phyloP scores from a whole-genome alignment of 1,140 invertebrate species.

The Drosophila nigromelanica region DNA sequence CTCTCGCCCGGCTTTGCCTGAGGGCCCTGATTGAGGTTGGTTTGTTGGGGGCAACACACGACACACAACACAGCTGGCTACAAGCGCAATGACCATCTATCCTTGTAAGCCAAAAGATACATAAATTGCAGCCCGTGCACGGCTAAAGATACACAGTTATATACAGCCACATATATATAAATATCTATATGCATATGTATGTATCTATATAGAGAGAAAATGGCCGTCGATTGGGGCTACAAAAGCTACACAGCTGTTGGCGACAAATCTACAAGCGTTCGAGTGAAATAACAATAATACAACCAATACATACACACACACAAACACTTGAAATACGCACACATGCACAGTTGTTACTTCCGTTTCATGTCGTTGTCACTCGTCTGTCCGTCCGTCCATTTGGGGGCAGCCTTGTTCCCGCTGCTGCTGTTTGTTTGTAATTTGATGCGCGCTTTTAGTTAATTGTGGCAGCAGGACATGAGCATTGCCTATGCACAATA shows the following conservation, averaged over 20 bases:
- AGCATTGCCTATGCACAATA: slow-evolving; percentile 68
- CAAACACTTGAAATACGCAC: slow-evolving; percentile 15
- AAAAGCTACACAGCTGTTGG: slow-evolving; percentile 77
- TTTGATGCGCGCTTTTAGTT: slow-evolving; percentile 82
- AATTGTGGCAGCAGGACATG: slow-evolving; percentile 81
- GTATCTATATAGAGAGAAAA: slow-evolving; percentile 21
- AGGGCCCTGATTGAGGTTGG: slow-evolving; percentile 45
- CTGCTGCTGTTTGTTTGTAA: slow-evolving; percentile 71
- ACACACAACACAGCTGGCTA: slow-evolving; percentile 37
- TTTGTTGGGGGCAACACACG: slow-evolving; percentile 3
- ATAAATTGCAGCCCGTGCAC: slow-evolving; percentile 76
- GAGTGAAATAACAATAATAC: slow-evolving; percentile 77
- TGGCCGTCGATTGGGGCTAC: slow-evolving; percentile 47
- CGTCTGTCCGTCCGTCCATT: slow-evolving; percentile 32
- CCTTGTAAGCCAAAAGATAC: slow-evolving; percentile 79
- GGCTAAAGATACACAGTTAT: slow-evolving; percentile 18
- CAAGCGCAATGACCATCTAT: slow-evolving; percentile 62
- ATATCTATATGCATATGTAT: slow-evolving; percentile 1
- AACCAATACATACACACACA: slow-evolving; percentile 14
- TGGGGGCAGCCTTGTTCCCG: slow-evolving; percentile 37
- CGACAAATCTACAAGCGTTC: slow-evolving; percentile 77
- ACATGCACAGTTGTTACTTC: slow-evolving; percentile 70
- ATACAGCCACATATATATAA: slow-evolving; percentile 8
- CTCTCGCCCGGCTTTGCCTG: background rate
- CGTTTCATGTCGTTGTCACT: slow-evolving; percentile 73